Evolutionary conservation across 2,113 vertebrate genomes (phyloP).

Genomic region (Arizona elegans): DNA sequence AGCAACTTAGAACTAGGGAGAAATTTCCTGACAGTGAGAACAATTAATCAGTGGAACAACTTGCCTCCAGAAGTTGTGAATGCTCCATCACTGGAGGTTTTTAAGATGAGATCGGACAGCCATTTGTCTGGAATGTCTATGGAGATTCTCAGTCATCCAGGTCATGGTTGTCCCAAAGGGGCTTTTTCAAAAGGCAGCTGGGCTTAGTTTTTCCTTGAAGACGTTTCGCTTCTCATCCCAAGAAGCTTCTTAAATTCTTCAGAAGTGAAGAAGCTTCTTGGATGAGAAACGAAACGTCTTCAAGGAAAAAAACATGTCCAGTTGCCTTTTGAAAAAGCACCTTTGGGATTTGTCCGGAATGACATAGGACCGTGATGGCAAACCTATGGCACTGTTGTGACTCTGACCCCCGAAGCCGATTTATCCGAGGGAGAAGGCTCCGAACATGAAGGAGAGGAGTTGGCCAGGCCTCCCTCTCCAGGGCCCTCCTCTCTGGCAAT

Average conservation of each 20-base stretch:
- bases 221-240: too few species aligned
- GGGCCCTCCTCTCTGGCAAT: too few species aligned
- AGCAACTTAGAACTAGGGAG: too few species aligned
- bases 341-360: not conserved
- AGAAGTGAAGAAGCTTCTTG: too few species aligned
- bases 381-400: too few species aligned
- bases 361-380: not conserved
- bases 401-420: too few species aligned
- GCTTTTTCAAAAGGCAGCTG: not conserved
- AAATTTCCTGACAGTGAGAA: not conserved
- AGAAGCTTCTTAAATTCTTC: not conserved
- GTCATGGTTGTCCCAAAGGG: not conserved
- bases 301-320: not conserved
- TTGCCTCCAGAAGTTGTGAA: not conserved
- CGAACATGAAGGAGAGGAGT: too few species aligned
- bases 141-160: not conserved
- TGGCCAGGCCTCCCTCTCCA: too few species aligned
- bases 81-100: not conserved
- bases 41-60: not conserved
- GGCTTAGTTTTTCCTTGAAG: not conserved
- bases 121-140: not conserved
- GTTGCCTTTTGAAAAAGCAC: not conserved
- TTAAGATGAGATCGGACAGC: too few species aligned
- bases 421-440: too few species aligned
- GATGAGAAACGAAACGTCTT: not conserved